These are phyloP conservation scores for Cabera pusaria DNA, from an alignment of 2,888 invertebrate genomes.

Conservation along the genomic window DNA sequence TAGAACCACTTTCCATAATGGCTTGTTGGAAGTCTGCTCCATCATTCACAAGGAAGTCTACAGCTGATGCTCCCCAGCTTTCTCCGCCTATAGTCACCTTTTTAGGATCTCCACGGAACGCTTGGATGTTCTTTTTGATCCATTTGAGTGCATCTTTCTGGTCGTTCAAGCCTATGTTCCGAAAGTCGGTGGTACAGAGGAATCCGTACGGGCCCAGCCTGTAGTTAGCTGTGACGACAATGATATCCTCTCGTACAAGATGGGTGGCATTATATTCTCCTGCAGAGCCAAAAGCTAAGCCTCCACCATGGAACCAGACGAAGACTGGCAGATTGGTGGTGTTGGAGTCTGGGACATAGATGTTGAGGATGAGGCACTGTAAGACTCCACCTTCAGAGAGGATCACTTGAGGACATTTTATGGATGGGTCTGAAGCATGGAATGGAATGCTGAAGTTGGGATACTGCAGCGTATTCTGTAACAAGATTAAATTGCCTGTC, in stretches of 20 bases:
- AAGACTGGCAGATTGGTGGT: constrained; percentile 46
- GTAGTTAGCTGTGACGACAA: constrained; percentile 54
- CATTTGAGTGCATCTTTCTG: constrained; percentile 55
- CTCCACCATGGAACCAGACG: constrained; percentile 67
- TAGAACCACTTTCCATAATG: constrained; percentile 55
- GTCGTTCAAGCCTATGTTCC: constrained; percentile 61
- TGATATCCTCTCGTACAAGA: constrained; percentile 47
- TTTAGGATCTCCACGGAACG: constrained; percentile 53
- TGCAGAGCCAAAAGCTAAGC: constrained; percentile 50
- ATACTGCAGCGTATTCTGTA: constrained; percentile 41
- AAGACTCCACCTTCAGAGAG: constrained; percentile 34
- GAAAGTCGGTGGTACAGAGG: constrained; percentile 52
- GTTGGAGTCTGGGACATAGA: constrained; percentile 44
- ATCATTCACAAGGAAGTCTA: constrained; percentile 53
- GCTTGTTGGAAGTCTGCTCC: constrained; percentile 51
- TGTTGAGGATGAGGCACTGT: constrained; percentile 48
- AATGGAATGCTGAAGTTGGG: constrained; percentile 45
- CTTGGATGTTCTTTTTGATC: constrained; percentile 54
- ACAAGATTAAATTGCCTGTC: no score
- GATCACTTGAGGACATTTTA: constrained; percentile 48
- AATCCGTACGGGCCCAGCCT: constrained; percentile 66
- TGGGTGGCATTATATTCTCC: constrained; percentile 50
- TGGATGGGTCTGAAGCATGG: constrained; percentile 44
- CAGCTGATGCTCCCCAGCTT: constrained; percentile 57
- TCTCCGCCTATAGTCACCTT: constrained; percentile 60